These are phyloP conservation scores for Botia kubotai DNA, from an alignment of 2,797 vertebrate genomes.

Conservation along the genomic window DNA sequence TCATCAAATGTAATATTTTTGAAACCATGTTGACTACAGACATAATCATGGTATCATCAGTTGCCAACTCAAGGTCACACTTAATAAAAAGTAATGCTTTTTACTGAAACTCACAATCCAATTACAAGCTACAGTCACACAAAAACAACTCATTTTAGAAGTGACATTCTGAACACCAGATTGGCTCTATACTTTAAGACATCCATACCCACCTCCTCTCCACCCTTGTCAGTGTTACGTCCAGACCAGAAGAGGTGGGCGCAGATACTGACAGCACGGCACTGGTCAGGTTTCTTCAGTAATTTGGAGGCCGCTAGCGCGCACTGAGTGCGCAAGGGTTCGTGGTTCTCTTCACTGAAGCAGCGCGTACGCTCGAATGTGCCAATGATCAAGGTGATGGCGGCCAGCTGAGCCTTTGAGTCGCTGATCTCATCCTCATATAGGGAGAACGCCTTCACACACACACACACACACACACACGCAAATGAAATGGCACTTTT, in stretches of 20 bases:
- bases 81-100: background rate
- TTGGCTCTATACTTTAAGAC: background rate
- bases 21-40: background rate
- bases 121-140: slow-evolving; percentile 10
- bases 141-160: background rate
- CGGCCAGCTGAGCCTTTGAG: slow-evolving; percentile 97
- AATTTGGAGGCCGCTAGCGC: slow-evolving; percentile 96
- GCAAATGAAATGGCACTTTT: slow-evolving; percentile 6
- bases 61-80: background rate
- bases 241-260: slow-evolving; percentile 98
- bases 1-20: background rate
- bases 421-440: slow-evolving; percentile 99
- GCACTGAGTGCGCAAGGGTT: slow-evolving; percentile 95
- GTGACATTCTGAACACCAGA: background rate
- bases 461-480: slow-evolving; percentile 15
- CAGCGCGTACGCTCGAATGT: slow-evolving; percentile 96
- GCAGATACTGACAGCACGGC: slow-evolving; percentile 95
- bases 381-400: slow-evolving; percentile 96
- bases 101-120: slow-evolving; percentile 10
- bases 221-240: slow-evolving; percentile 93
- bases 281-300: slow-evolving; percentile 97
- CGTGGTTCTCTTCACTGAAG: slow-evolving; percentile 99
- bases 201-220: slow-evolving; percentile 85
- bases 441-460: slow-evolving; percentile 91
- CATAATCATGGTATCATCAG: background rate